Base-by-base conservation (phyloP, 2,797 vertebrate genomes). In the Rhinogobio ventralis region DNA sequence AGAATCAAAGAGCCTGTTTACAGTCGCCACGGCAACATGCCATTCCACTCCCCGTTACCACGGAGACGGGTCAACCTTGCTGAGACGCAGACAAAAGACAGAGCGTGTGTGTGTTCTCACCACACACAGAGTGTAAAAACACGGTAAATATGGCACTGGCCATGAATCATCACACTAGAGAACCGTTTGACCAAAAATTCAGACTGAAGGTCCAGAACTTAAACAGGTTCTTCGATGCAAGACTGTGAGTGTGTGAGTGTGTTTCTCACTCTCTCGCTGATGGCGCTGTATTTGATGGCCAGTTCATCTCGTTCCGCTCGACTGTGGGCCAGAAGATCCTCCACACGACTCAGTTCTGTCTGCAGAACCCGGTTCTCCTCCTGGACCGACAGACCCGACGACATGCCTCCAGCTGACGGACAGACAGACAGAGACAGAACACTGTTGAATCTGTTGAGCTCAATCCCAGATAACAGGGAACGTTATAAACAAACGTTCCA, bases 271-370 rank as follows among this genome's bases (percentile, higher is more conserved):
- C 96, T 90, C 93, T 99, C 96, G 0, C 96, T 99, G 86, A 98
- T 95, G 0, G 96, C 95, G 0, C 95, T 95, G 86, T 97, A 99
- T 88, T 99, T 99, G 93, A 99, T 98, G 92, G 97, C 97, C 33
- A 99, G 93, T 89, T 99, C 97, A 7, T 99, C 97, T 0, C 97
- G 94, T 89, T 99, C 97, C 0, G 98, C 97, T 0, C 97, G 94
- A 93, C 97, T 98, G 94, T 98, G 97, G 0, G 98, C 96, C 93
- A 99, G 94, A 86, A 97, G 92, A 88, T 99, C 98, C 93, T 99
- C 98, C 5, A 99, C 93, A 0, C 96, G 95, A 0, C 96, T 96
- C 87, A 99, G 94, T 92, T 99, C 98, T 67, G 95, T 96, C 92
- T 97, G 98, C 83, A 99, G 95, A 75, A 98, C 90, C 13, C 93